These are phyloP conservation scores for Pachliopta kotzebuea DNA, from an alignment of 2,888 invertebrate genomes.

Conservation along the genomic window DNA sequence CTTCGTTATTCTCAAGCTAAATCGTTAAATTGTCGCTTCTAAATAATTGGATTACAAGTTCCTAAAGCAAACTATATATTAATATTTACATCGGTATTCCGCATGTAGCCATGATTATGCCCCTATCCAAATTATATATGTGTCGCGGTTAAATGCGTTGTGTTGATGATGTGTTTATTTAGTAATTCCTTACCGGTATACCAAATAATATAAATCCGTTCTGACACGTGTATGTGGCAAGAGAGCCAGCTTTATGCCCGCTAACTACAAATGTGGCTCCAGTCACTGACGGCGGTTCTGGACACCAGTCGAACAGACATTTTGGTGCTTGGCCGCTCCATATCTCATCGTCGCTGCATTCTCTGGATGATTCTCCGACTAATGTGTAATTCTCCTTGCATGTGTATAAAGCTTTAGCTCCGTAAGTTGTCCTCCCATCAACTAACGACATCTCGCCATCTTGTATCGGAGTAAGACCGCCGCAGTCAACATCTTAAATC, in stretches of 20 bases:
- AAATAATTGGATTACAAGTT: background rate
- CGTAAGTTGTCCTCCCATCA: slow-evolving; percentile 88
- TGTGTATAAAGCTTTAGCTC: slow-evolving; percentile 86
- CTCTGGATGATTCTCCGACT: slow-evolving; percentile 85
- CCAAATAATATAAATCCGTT: slow-evolving; percentile 92
- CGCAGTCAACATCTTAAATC: slow-evolving; percentile 90
- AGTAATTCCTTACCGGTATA: slow-evolving; percentile 81
- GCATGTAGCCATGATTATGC: background rate
- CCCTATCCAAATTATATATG: background rate
- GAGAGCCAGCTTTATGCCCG: slow-evolving; percentile 89
- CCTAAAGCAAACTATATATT: background rate
- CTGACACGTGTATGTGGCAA: slow-evolving; percentile 90
- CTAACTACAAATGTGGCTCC: slow-evolving; percentile 87
- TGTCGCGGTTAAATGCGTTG: too few species aligned
- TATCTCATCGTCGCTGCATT: slow-evolving; percentile 86
- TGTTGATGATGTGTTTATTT: background rate
- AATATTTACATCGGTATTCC: background rate
- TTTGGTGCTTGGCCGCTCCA: slow-evolving; percentile 91
- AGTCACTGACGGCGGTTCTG: slow-evolving; percentile 88
- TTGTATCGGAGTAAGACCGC: slow-evolving; percentile 83
- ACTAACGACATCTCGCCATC: slow-evolving; percentile 86
- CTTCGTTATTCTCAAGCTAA: background rate
- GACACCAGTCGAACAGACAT: slow-evolving; percentile 93
- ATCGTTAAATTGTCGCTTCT: background rate
- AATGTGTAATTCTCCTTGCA: slow-evolving; percentile 93